A percentile compares a stretch with the other conserved stretches of the same genome.
Evolutionary conservation across 2,888 invertebrate species (phyloP).

Genomic region (Girardia tigrina): DNA sequence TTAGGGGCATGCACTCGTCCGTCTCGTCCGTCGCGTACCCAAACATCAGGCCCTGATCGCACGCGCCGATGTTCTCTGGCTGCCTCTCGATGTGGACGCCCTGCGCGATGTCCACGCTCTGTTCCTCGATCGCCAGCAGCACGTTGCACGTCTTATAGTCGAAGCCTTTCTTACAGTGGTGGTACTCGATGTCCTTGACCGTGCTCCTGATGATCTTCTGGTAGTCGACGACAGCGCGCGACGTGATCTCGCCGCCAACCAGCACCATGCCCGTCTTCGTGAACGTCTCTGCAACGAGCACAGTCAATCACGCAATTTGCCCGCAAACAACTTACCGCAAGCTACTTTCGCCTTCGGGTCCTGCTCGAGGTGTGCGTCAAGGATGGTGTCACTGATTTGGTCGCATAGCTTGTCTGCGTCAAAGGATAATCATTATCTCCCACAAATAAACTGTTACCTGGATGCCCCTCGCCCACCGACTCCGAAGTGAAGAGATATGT

Average conservation of each 20-base stretch:
- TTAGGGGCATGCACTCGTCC: constrained; percentile 51
- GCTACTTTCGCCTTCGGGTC: constrained; percentile 94
- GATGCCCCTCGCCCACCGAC: constrained; percentile 35
- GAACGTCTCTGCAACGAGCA: constrained; percentile 88
- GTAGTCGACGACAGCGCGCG: constrained; percentile 57
- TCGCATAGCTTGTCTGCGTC: constrained; percentile 53
- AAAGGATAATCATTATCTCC: not conserved
- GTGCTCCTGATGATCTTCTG: constrained; percentile 67
- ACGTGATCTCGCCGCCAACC: constrained; percentile 88
- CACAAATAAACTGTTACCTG: constrained; percentile 26
- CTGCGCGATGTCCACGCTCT: constrained; percentile 50
- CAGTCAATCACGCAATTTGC: too few relatives aligned
- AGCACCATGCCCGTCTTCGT: constrained; percentile 98
- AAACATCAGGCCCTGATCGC: constrained; percentile 51
- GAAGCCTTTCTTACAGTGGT: constrained; percentile 81
- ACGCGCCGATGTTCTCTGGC: constrained; percentile 49
- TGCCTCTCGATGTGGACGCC: constrained; percentile 65
- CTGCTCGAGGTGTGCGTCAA: constrained; percentile 67
- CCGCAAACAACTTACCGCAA: too few relatives aligned
- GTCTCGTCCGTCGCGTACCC: constrained; percentile 52
- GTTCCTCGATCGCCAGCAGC: constrained; percentile 73
- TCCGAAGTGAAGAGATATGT: constrained; percentile 32
- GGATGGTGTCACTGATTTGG: constrained; percentile 53
- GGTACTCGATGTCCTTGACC: constrained; percentile 49
- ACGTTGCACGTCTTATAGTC: constrained; percentile 99